Evolutionary conservation across 2,113 vertebrate genomes (phyloP), one percentile per base, ranked within the genome.

Genomic region (Psettodes erumei): DNA sequence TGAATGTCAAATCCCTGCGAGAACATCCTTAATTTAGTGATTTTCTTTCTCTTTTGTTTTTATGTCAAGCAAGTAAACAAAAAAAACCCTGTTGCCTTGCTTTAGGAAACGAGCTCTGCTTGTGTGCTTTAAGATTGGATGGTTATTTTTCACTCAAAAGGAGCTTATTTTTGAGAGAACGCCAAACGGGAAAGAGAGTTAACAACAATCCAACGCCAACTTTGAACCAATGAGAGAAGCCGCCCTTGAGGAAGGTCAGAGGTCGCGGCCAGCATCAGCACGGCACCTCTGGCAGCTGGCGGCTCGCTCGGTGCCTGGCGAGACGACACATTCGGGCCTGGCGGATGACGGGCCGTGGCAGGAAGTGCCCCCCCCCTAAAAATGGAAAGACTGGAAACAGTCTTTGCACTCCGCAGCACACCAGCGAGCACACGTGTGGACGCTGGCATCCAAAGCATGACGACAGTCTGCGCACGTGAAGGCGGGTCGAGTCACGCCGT

Each of bases 41-140:
- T 25, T 51, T 12, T 45, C 5, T 32, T 42, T 28, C 38, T 38
- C 16, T 47, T 21, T 4, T 47, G 27, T 51, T 51, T 42, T 25
- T 50, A 16, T 66, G 62, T 59, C 12, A 54, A 47, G 64, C 15
- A 62, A 53, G 21, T 45, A 27, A 61, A 68, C 9, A 58, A 19
- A 27, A 38, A 15, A 61, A 62, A 33, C n/a, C n/a, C n/a, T 45
- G 43, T 40, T 38, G 6, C 23, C 32, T 50, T 50, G 6, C 18
- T 45, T 42, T 2, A 42, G 37, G 23, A 42, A 30, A 45, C 16
- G 16, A 25, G 45, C 23, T 28, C 5, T 27, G 8, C 6, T 21
- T 4, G 3, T 27, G 9, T 18, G 15, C 8, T 28, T 8, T 13
- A 53, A 28, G 5, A 38, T 4, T 21, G 8, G 9, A 58, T 9